Evolutionary conservation across 2,113 vertebrate species (phyloP).

Genomic region (Heterocephalus glaber): DNA sequence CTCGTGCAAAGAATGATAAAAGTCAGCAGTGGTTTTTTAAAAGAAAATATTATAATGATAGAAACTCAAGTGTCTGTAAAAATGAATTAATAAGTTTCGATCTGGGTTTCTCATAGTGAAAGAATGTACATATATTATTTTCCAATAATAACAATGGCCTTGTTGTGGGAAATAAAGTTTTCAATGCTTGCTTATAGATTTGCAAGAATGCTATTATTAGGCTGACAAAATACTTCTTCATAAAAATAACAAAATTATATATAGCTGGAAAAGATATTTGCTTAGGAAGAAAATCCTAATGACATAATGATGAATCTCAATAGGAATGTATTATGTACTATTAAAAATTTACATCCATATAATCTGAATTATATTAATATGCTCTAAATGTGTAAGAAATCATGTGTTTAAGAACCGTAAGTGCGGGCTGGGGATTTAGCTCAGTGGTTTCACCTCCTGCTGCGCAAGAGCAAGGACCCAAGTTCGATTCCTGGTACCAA

Average conservation of each 20-base stretch:
- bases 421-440: too few species aligned
- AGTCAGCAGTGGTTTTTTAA: background rate
- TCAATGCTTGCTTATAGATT: background rate
- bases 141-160: constrained; percentile 34
- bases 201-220: constrained; percentile 45
- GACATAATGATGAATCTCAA: constrained; percentile 17
- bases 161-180: constrained; percentile 22
- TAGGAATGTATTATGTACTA: background rate
- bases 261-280: background rate
- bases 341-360: background rate
- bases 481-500: too few species aligned
- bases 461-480: too few species aligned
- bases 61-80: constrained; percentile 41
- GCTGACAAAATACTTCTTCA: constrained; percentile 46
- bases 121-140: background rate
- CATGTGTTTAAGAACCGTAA: too few species aligned
- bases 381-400: constrained; percentile 50
- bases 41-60: background rate
- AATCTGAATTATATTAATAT: constrained; percentile 41
- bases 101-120: constrained; percentile 15
- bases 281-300: constrained; percentile 31
- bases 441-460: too few species aligned
- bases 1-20: background rate
- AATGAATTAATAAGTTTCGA: constrained; percentile 35
- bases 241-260: constrained; percentile 55